Percentiles rank a stretch among this genome's conserved stretches.
Conservation (phyloP, 2,113 vertebrate genomes). For the Cromileptes altivelis region DNA sequence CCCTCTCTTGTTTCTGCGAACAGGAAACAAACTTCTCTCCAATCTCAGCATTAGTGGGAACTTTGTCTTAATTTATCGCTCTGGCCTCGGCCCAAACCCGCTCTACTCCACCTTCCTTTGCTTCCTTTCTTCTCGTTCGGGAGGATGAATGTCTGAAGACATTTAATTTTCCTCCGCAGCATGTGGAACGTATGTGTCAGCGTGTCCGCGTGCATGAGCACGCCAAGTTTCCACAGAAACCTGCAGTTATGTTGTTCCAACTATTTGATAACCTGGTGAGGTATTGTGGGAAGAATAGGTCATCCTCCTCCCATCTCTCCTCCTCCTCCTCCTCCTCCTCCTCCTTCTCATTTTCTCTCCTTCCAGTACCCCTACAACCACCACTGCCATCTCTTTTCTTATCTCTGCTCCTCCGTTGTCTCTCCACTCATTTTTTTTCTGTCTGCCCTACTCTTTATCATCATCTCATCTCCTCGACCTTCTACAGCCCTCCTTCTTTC, state of each 20-base stretch:
- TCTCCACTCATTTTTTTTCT: constrained; percentile 38
- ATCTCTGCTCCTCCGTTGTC: constrained; percentile 31
- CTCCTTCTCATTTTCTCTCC: constrained; percentile 46
- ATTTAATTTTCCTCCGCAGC: constrained; percentile 67
- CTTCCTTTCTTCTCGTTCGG: constrained; percentile 53
- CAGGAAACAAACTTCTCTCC: constrained; percentile 46
- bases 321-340: constrained; percentile 18
- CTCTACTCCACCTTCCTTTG: constrained; percentile 41
- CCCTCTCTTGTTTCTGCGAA: constrained; percentile 35
- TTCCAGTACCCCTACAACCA: background rate
- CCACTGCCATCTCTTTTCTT: constrained; percentile 17
- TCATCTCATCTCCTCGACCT: constrained; percentile 61
- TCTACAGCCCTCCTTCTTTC: constrained; percentile 8
- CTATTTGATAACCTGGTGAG: constrained; percentile 69
- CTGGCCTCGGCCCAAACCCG: constrained; percentile 53
- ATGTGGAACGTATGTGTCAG: constrained; percentile 59
- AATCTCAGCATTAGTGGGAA: constrained; percentile 46
- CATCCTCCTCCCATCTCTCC: constrained; percentile 41
- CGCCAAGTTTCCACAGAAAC: constrained; percentile 74
- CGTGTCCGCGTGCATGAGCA: background rate
- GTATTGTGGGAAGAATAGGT: constrained; percentile 67
- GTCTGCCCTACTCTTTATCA: constrained; percentile 63
- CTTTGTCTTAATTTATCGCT: constrained; percentile 56
- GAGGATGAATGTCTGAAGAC: constrained; percentile 57
- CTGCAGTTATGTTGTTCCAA: constrained; percentile 54